A percentile compares a stretch with the other conserved stretches of the same genome.
phyloP scores from a whole-genome alignment of 2,113 vertebrate genomes.

The Istiophorus platypterus region DNA sequence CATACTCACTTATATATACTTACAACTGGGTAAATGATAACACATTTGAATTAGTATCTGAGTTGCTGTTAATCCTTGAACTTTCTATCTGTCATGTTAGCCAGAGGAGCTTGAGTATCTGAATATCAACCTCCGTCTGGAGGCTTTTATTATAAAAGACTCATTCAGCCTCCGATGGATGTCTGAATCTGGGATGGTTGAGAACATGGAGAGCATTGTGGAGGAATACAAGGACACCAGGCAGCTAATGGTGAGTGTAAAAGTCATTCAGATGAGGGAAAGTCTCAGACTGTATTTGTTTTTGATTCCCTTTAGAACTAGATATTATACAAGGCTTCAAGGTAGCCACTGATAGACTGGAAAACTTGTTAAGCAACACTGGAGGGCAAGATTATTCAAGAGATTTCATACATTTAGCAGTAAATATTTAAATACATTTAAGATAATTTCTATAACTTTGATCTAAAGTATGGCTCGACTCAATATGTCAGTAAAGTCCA shows the following conservation, averaged over 20 bases:
- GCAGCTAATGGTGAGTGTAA: constrained; percentile 87
- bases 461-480: background rate
- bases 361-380: background rate
- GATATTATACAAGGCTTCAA: background rate
- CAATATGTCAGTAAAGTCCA: background rate
- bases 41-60: background rate
- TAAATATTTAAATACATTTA: background rate
- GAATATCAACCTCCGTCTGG: constrained; percentile 86
- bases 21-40: no score
- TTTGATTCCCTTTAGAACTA: background rate
- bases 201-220: constrained; percentile 87
- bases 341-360: background rate
- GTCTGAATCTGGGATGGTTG: constrained; percentile 88
- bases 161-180: constrained; percentile 88
- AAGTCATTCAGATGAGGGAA: background rate
- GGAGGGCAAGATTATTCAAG: no score
- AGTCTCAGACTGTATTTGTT: background rate
- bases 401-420: no score
- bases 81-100: constrained; percentile 72
- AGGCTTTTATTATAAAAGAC: constrained; percentile 86
- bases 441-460: background rate
- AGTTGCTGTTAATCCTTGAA: background rate
- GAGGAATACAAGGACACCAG: constrained; percentile 89
- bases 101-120: constrained; percentile 87
- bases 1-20: no score